Evolutionary conservation across 2,888 invertebrate species (phyloP), one percentile per base, ranked within the genome.

Genomic region (Sphaeridia pumilis): DNA sequence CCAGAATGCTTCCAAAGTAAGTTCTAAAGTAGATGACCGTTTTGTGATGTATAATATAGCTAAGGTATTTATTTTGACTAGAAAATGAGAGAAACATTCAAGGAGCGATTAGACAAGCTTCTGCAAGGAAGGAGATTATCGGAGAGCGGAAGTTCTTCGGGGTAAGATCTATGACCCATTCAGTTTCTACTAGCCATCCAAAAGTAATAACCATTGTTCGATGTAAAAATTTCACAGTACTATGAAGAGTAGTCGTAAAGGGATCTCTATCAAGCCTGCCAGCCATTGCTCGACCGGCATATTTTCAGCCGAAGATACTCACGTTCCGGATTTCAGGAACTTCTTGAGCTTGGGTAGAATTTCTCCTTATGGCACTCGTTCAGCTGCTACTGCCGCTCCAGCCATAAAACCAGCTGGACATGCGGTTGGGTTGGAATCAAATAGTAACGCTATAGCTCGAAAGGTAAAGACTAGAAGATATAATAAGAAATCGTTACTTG

Each of bases 391-490:
- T 25, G 5, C 24, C 26, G 50, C 34, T 7, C 34, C 43, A 24
- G 52, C 52, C n/a, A 46, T 52, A 27, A 52, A 52, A 27, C 52
- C 52, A 3, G 52, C 52, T 14, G 52, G 52, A 27, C 52, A 52
- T 46, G n/a, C 52, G 4, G 3, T 52, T 14, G 26, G 27, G 10
- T 34, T 52, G 27, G 46, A 52, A 14, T 22, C 5, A 25, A n/a
- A 45, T 46, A 27, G 36, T 27, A 51, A 36, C 10, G 20, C 46
- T 22, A 24, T 45, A 24, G 28, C 45, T 17, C 49, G 41, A 35
- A 46, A 51, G 51, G 51, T 51, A 51, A 51, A 51, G 2, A 12
- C n/a, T 20, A 36, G 20, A 25, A 38, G 14, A 42, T 36, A 36
- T 24, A 27, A 26, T 36, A 51, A 51, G 44, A 36, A 45, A 41